Percentiles rank a stretch among this genome's conserved stretches.
phyloP scores from a whole-genome alignment of 2,113 vertebrate genomes.

The Opisthocomus hoazin region DNA sequence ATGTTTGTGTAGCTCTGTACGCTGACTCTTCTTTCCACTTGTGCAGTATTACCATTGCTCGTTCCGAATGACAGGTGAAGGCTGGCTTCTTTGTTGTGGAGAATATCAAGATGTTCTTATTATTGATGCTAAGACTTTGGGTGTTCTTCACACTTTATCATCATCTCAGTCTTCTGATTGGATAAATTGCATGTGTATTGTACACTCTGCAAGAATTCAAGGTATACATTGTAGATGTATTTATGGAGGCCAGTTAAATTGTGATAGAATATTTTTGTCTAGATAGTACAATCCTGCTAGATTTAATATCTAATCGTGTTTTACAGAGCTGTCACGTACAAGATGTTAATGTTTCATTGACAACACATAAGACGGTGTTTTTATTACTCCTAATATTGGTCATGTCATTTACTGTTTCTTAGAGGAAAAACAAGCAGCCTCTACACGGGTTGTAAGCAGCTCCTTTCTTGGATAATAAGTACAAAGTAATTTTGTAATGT shows the following conservation, averaged over 20 bases:
- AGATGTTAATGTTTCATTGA: neutral
- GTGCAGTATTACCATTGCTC: slow-evolving; percentile 79
- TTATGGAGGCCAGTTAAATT: neutral
- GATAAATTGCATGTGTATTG: slow-evolving; percentile 77
- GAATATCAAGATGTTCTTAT: slow-evolving; percentile 77
- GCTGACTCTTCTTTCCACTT: slow-evolving; percentile 8
- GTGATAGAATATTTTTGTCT: neutral
- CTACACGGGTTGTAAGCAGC: neutral
- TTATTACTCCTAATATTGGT: neutral
- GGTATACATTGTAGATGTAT: slow-evolving; percentile 34
- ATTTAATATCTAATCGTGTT: neutral
- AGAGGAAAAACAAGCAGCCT: neutral
- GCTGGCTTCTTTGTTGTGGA: slow-evolving; percentile 82
- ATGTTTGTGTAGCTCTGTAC: neutral
- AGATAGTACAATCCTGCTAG: neutral
- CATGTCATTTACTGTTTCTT: neutral
- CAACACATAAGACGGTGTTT: neutral
- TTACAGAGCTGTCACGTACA: neutral
- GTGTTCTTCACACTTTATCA: slow-evolving; percentile 64
- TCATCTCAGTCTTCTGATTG: slow-evolving; percentile 72
- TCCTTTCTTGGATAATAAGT: neutral
- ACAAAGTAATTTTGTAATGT: neutral
- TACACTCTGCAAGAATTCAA: slow-evolving; percentile 77
- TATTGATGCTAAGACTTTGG: slow-evolving; percentile 74
- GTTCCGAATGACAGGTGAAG: slow-evolving; percentile 77